Base-by-base conservation (phyloP, 35 echinoderm and acorn worm genomes). In the Apostichopus californicus region DNA sequence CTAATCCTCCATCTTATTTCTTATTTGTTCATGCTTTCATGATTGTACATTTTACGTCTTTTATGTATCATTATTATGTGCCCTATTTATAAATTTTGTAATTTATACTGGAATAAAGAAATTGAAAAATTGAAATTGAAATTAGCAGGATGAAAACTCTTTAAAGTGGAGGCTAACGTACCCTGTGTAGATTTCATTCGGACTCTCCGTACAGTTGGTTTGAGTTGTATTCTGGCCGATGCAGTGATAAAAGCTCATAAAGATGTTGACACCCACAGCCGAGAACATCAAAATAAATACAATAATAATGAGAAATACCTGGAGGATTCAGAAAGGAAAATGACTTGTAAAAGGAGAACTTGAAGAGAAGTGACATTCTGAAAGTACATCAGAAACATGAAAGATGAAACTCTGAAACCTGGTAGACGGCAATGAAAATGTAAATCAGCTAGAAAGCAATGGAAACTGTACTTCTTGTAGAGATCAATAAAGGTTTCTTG, bases 221-320 rank as follows among this genome's bases (percentile, higher is more conserved):
- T 55, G 75, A 64, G 66, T 92, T 54, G 57, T 56, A 54, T 86
- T 93, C 17, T 87, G 60, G 21, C 26, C 55, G 66, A 96, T 98
- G 28, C 64, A 52, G 54, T 95, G 93, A 78, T 98, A 98, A 24
- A 80, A 88, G n/a, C 92, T 92, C 54, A 75, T 56, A 66, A 96
- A 96, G 21, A 98, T 78, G 55, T 98, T 95, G 6, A 98, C 94
- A 56, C 97, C 97, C 73, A 98, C 72, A 57, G 97, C 97, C 86
- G 95, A 96, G 66, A 96, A 98, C 95, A 98, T 70, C 9, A 93
- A 73, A 78, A 98, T 96, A 90, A 98, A 98, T 91, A 95, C 17
- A 55, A 94, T 23, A 72, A 98, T 96, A 57, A 96, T 94, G 20
- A 98, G 83, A 83, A 98, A 98, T 57, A 94, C 93, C 97, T 98